Conservation (phyloP, 1,140 invertebrate species). For the Drosophila sechellia region DNA sequence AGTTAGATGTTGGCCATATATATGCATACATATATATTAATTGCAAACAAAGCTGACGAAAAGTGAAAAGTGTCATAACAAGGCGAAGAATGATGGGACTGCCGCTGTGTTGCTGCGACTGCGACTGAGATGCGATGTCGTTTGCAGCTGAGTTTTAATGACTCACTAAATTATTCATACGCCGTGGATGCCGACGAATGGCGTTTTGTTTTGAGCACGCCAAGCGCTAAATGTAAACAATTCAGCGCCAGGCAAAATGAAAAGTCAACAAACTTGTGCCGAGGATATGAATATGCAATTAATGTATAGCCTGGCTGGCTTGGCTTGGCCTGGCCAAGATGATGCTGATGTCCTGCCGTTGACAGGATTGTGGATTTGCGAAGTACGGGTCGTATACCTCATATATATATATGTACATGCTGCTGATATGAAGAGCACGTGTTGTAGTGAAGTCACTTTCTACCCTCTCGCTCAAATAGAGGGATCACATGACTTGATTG, state of each 20-base stretch:
- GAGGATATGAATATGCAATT: conserved; percentile 76
- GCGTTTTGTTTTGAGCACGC: conserved; percentile 80
- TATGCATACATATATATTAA: conserved; percentile 13
- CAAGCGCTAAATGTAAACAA: conserved; percentile 82
- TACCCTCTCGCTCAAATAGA: conserved; percentile 78
- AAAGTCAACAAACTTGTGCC: conserved; percentile 81
- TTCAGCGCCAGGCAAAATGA: conserved; percentile 81
- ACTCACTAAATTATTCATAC: conserved; percentile 83
- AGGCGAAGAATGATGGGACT: conserved; percentile 28
- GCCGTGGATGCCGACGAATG: conserved; percentile 75
- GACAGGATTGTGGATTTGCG: conserved; percentile 28
- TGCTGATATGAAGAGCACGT: conserved; percentile 25
- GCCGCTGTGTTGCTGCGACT: conserved; percentile 9
- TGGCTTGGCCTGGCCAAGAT: conserved; percentile 59
- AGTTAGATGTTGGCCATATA: conserved; percentile 37
- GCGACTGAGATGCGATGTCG: conserved; percentile 37
- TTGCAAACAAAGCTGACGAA: conserved; percentile 53
- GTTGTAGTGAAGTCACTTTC: conserved; percentile 75
- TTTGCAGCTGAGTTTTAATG: conserved; percentile 69
- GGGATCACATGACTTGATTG: conserved; percentile 82
- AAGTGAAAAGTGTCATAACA: conserved; percentile 81
- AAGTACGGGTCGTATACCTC: too few species aligned
- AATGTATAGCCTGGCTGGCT: conserved; percentile 28
- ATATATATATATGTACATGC: too few species aligned
- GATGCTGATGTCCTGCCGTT: conserved; percentile 55